A percentile compares a stretch with the other conserved stretches of the same genome.
Conservation (phyloP, 2,113 vertebrate species). For the Entomyzon cyanotis region DNA sequence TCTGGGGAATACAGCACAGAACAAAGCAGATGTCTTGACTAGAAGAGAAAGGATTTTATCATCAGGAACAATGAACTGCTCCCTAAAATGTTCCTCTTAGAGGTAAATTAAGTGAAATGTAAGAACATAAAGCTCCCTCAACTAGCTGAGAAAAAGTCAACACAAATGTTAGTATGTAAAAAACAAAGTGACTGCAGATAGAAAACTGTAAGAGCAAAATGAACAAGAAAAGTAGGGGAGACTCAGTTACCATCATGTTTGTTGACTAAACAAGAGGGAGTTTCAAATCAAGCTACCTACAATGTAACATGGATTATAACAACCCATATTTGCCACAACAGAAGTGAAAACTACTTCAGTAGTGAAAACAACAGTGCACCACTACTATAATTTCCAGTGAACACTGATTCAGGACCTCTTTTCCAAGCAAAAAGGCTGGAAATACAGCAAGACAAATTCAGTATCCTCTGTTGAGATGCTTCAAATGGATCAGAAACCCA, state of each 20-base stretch:
- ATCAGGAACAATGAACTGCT: neutral
- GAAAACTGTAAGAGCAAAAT: neutral
- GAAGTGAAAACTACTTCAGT: neutral
- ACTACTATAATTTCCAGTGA: neutral
- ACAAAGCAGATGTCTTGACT: neutral
- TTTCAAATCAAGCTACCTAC: neutral
- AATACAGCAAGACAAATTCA: neutral
- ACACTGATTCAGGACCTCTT: neutral
- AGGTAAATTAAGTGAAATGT: neutral
- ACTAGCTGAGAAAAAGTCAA: neutral
- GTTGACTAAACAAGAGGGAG: neutral
- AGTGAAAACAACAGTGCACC: neutral
- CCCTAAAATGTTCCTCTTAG: neutral
- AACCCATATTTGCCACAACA: neutral
- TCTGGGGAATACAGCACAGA: neutral
- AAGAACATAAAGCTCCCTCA: neutral
- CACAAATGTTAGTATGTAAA: neutral
- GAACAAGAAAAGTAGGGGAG: neutral
- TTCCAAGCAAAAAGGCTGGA: neutral
- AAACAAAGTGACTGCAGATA: neutral
- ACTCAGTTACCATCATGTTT: neutral
- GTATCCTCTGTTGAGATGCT: neutral
- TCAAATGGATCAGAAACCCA: neutral
- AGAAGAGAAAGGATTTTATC: neutral
- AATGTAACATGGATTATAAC: neutral